Percentiles rank a stretch among this genome's conserved stretches.
These are phyloP conservation scores for Netelia melanura DNA, from an alignment of 2,888 invertebrate species.

Conservation along the genomic window DNA sequence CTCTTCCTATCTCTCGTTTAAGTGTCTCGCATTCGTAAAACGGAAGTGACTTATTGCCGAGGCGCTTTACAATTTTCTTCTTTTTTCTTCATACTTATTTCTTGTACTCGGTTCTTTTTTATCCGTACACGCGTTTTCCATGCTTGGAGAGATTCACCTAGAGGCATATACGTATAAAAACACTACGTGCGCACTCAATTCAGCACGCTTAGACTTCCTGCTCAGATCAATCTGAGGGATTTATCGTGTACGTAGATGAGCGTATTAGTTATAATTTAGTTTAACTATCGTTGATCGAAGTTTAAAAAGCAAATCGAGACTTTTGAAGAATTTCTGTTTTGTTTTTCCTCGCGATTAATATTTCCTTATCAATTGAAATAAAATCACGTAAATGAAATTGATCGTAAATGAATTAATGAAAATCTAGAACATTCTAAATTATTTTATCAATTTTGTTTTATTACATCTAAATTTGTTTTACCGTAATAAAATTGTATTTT, in stretches of 20 bases:
- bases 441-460: no score
- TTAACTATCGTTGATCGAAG: not conserved
- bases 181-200: constrained; percentile 12
- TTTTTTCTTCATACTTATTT: not conserved
- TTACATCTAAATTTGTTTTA: no score
- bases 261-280: not conserved
- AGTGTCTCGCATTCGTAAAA: constrained; percentile 23
- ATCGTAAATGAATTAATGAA: no score
- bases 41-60: constrained; percentile 47
- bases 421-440: no score
- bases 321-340: no score
- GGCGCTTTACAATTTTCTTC: constrained; percentile 14
- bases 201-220: constrained; percentile 35
- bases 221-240: constrained; percentile 10
- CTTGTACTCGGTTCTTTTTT: not conserved
- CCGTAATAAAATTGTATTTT: not conserved
- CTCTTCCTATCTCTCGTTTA: constrained; percentile 40
- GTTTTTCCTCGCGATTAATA: no score
- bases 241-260: not conserved
- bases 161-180: not conserved
- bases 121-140: constrained; percentile 1
- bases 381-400: no score
- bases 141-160: not conserved
- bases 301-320: no score
- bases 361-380: no score